phyloP scores from a whole-genome alignment of 1,140 invertebrate species.

The Zaprionus vittiger region DNA sequence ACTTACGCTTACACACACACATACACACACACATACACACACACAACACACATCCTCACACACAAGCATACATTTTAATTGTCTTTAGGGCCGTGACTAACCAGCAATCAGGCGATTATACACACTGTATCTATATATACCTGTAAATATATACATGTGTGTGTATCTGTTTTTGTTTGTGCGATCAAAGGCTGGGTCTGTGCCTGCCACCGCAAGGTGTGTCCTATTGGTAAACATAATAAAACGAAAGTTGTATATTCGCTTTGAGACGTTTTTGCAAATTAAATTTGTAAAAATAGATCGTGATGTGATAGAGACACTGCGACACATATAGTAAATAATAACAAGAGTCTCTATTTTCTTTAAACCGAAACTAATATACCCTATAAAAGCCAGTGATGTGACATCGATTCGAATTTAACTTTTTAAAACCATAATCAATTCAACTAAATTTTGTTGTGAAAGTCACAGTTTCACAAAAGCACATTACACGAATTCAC shows the following conservation, averaged over 20 bases:
- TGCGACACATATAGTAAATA: conserved; percentile 57
- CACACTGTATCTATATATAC: background rate
- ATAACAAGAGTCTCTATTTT: conserved; percentile 24
- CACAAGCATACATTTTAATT: conserved; percentile 38
- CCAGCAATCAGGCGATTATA: conserved; percentile 11
- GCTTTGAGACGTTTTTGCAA: conserved; percentile 69
- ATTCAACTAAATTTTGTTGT: background rate
- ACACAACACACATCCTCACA: conserved; percentile 14
- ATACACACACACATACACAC: conserved; percentile 9
- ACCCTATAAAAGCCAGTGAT: background rate
- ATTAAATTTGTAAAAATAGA: conserved; percentile 76
- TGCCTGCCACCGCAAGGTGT: conserved; percentile 60
- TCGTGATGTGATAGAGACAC: conserved; percentile 67
- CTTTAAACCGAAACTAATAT: conserved; percentile 42
- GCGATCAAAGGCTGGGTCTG: conserved; percentile 59
- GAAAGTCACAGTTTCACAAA: background rate
- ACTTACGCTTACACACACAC: conserved; percentile 25
- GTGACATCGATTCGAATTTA: background rate
- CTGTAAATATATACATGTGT: background rate
- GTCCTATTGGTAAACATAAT: conserved; percentile 62
- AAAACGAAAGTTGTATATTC: conserved; percentile 69
- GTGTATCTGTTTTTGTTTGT: conserved; percentile 1
- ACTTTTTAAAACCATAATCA: background rate
- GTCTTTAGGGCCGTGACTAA: conserved; percentile 39
- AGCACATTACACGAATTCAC: conserved; percentile 18